phyloP scores from a whole-genome alignment of 2,888 invertebrate genomes.

The Pseudanteris insignis region DNA sequence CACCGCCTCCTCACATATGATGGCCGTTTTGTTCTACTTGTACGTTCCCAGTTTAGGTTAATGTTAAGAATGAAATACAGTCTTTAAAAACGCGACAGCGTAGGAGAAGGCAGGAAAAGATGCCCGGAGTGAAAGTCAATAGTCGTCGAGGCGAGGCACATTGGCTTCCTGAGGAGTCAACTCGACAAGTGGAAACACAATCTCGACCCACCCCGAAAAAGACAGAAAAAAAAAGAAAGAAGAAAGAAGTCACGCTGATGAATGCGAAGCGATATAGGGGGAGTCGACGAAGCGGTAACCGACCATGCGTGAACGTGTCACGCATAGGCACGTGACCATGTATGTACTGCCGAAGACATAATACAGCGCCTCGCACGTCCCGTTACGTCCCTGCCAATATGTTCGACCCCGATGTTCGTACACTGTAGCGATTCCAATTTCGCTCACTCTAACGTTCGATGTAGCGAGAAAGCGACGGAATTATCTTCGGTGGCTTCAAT shows the following conservation, averaged over 20 bases:
- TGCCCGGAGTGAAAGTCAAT: conserved; percentile 11
- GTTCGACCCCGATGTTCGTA: conserved; percentile 49
- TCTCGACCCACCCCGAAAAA: conserved; percentile 53
- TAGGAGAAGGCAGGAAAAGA: neutral
- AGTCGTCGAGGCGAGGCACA: conserved; percentile 45
- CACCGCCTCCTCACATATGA: too few species aligned
- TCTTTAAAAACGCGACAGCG: too few species aligned
- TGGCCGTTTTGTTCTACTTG: too few species aligned
- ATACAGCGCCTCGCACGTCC: conserved; percentile 50
- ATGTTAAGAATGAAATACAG: too few species aligned
- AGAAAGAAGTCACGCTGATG: conserved; percentile 49
- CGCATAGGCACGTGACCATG: conserved; percentile 65
- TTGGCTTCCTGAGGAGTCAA: conserved; percentile 40
- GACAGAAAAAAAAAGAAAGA: conserved; percentile 53
- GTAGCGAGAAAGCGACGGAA: conserved; percentile 39
- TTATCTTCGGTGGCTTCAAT: conserved; percentile 22
- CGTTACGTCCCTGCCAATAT: conserved; percentile 57
- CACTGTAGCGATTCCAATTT: conserved; percentile 44
- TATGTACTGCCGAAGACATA: conserved; percentile 65
- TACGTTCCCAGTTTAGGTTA: too few species aligned
- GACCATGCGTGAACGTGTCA: conserved; percentile 64
- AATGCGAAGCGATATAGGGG: too few species aligned
- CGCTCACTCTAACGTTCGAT: conserved; percentile 38
- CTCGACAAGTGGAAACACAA: conserved; percentile 57
- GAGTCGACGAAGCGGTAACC: conserved; percentile 45